phyloP scores from a whole-genome alignment of 2,888 invertebrate species.

The Adineta ricciae region DNA sequence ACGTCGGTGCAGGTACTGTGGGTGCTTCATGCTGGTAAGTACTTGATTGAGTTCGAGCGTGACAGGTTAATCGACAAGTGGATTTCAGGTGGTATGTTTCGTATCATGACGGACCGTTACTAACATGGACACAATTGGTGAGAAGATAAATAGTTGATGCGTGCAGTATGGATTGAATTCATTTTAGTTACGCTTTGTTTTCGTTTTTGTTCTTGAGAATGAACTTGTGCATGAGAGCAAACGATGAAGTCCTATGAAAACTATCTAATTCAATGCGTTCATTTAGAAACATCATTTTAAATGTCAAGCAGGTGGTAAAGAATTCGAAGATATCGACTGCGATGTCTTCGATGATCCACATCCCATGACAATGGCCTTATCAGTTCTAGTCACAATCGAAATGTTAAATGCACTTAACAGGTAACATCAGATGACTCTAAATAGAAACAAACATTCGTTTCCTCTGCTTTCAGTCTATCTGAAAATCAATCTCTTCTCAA shows the following conservation, averaged over 20 bases:
- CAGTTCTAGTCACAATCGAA: constrained; percentile 98
- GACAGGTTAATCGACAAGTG: background rate
- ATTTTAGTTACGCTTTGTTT: background rate
- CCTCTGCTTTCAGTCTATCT: constrained; percentile 69
- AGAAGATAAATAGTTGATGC: background rate
- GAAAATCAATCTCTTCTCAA: constrained; percentile 95
- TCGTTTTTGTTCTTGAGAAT: background rate
- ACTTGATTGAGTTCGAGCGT: background rate
- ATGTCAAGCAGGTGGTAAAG: constrained; percentile 75
- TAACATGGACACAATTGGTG: background rate
- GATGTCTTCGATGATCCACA: constrained; percentile 93
- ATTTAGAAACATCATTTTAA: constrained; percentile 84
- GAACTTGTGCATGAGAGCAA: too few species aligned
- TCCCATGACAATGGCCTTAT: constrained; percentile 99
- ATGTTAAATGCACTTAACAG: constrained; percentile 99
- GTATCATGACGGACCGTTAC: background rate
- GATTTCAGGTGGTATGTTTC: background rate
- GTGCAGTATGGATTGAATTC: too few species aligned
- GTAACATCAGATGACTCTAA: constrained; percentile 50
- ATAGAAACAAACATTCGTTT: background rate
- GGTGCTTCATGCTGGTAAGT: background rate
- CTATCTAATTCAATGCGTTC: background rate
- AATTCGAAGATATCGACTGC: constrained; percentile 92
- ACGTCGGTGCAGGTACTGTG: background rate
- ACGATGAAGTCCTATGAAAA: constrained; percentile 58